Evolutionary conservation across 1,140 invertebrate genomes (phyloP).

Genomic region (Littorina saxatilis): DNA sequence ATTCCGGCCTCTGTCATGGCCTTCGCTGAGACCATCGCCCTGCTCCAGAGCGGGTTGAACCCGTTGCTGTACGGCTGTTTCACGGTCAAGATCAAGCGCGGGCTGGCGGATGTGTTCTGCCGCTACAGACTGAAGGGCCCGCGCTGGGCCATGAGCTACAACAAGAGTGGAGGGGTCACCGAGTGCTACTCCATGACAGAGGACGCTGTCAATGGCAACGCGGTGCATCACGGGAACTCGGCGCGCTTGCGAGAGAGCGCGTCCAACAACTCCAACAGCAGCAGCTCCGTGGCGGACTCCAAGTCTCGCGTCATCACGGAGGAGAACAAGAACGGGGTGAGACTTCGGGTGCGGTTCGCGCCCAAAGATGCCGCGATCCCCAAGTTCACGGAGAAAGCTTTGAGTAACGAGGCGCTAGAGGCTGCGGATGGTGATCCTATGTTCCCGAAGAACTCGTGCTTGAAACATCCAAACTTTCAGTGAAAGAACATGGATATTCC

Average conservation of each 20-base stretch:
- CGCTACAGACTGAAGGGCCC: conserved; percentile 36
- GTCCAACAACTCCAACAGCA: conserved; percentile 49
- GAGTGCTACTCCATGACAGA: conserved; percentile 44
- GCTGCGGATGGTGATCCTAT: background rate
- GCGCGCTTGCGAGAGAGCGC: conserved; percentile 33
- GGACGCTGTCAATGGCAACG: conserved; percentile 23
- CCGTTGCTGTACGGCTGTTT: conserved; percentile 76
- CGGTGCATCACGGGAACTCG: conserved; percentile 20
- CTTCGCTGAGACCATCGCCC: conserved; percentile 74
- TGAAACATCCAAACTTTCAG: too few relatives aligned
- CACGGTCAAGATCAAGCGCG: conserved; percentile 71
- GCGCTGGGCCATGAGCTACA: conserved; percentile 32
- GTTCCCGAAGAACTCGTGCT: background rate
- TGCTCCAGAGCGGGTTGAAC: conserved; percentile 76
- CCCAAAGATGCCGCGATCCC: conserved; percentile 48
- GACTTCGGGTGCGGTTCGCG: conserved; percentile 62
- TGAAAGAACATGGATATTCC: too few relatives aligned
- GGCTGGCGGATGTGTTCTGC: conserved; percentile 64
- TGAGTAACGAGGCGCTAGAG: conserved; percentile 24
- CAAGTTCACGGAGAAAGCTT: background rate
- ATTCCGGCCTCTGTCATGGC: conserved; percentile 71
- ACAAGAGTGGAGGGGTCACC: conserved; percentile 35
- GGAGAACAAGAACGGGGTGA: conserved; percentile 66
- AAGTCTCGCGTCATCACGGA: conserved; percentile 58
- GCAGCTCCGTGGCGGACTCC: conserved; percentile 42